Conservation (phyloP, 2,888 invertebrate genomes). For the Caenorhabditis sp. region DNA sequence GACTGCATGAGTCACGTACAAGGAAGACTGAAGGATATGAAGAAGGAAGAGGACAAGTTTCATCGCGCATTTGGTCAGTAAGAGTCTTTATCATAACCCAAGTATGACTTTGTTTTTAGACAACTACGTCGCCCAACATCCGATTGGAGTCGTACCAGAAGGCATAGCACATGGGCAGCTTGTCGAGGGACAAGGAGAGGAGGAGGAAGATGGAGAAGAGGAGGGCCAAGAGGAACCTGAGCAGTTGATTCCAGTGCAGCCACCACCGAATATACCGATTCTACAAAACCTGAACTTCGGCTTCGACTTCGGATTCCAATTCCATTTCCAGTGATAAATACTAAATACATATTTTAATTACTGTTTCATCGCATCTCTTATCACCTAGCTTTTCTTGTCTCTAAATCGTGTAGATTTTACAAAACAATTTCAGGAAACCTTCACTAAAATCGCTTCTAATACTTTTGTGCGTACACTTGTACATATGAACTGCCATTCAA, state of each 20-base stretch:
- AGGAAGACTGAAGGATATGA: not conserved
- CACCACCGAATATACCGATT: not conserved
- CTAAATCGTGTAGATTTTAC: not conserved
- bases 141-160: not conserved
- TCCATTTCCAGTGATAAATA: conserved; percentile 10
- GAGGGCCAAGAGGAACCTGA: not conserved
- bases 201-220: conserved; percentile 7
- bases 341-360: not conserved
- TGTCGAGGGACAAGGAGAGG: conserved; percentile 1
- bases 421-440: too few relatives aligned
- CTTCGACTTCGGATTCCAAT: not conserved
- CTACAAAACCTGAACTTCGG: not conserved
- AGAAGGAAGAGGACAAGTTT: not conserved
- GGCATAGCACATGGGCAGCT: not conserved
- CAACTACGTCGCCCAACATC: not conserved
- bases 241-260: not conserved
- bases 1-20: not conserved
- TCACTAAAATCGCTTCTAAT: not conserved
- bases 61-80: not conserved
- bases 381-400: conserved; percentile 16
- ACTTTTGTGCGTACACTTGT: too few relatives aligned
- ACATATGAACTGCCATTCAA: not conserved
- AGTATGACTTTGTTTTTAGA: not conserved
- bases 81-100: too few relatives aligned
- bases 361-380: too few relatives aligned